A percentile compares a stretch with the other conserved stretches of the same genome.
phyloP scores from a whole-genome alignment of 2,797 vertebrate species.

The Eutrigla gurnardus region DNA sequence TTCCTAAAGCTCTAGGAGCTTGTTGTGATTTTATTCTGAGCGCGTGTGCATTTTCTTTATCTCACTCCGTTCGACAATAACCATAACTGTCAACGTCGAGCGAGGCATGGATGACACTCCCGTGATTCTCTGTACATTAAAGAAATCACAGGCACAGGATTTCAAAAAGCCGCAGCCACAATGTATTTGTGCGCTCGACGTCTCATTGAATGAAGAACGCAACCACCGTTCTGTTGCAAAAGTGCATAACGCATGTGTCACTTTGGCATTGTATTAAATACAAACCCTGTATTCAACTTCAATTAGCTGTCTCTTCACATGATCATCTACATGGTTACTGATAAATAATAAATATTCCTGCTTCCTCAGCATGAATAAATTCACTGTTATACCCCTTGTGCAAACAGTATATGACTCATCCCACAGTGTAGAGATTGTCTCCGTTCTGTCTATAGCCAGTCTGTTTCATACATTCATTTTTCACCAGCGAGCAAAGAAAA shows the following conservation, averaged over 20 bases:
- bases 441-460: neutral
- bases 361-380: neutral
- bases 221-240: neutral
- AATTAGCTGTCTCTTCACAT: neutral
- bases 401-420: neutral
- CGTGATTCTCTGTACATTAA: neutral
- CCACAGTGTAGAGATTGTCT: neutral
- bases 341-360: neutral
- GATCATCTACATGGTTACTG: neutral
- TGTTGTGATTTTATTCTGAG: neutral
- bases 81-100: neutral
- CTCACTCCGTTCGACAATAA: conserved; percentile 1
- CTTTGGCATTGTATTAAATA: neutral
- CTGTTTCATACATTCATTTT: conserved; percentile 36
- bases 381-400: neutral
- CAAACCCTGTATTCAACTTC: neutral
- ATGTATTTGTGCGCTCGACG: neutral
- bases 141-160: neutral
- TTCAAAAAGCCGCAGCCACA: neutral
- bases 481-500: conserved; percentile 11
- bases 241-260: neutral
- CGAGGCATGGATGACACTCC: neutral
- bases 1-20: neutral
- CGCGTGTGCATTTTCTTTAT: neutral
- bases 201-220: neutral